These are phyloP conservation scores for Ctenicera cuprea DNA, from an alignment of 2,888 invertebrate species.

Conservation along the genomic window DNA sequence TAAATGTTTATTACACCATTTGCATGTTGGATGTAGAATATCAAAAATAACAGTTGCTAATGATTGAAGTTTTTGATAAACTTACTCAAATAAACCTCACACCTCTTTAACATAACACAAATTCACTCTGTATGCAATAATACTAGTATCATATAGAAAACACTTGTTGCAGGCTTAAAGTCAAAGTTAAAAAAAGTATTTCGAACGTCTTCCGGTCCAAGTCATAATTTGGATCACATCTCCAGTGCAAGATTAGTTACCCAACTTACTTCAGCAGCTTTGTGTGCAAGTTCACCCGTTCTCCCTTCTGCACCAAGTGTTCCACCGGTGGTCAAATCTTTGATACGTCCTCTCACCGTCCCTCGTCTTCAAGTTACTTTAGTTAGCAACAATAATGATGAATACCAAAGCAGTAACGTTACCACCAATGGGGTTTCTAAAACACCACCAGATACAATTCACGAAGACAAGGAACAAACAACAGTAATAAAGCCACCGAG, in stretches of 20 bases:
- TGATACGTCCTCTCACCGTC: slow-evolving; percentile 76
- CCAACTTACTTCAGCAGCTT: slow-evolving; percentile 77
- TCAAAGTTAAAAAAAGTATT: slow-evolving; percentile 77
- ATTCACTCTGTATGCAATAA: not conserved
- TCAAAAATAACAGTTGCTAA: not conserved
- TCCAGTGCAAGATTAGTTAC: slow-evolving; percentile 74
- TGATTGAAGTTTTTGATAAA: not conserved
- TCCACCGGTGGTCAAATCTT: slow-evolving; percentile 76
- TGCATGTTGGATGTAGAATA: no score
- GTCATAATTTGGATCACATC: slow-evolving; percentile 66
- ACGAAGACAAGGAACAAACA: slow-evolving; percentile 61
- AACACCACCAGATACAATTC: slow-evolving; percentile 41
- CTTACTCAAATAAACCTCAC: not conserved
- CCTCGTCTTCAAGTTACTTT: slow-evolving; percentile 75
- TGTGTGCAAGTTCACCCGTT: slow-evolving; percentile 78
- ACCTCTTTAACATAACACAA: not conserved
- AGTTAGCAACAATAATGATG: slow-evolving; percentile 68
- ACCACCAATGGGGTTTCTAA: slow-evolving; percentile 55
- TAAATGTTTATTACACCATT: no score
- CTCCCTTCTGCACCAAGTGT: slow-evolving; percentile 74
- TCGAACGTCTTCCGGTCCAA: slow-evolving; percentile 74
- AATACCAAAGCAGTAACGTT: slow-evolving; percentile 52
- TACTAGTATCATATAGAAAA: slow-evolving; percentile 33
- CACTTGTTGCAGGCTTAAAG: slow-evolving; percentile 71
- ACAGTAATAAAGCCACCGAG: slow-evolving; percentile 69